Evolutionary conservation across 2,113 vertebrate species (phyloP), one percentile per base, ranked within the genome.

Genomic region (Grammomys surdaster): DNA sequence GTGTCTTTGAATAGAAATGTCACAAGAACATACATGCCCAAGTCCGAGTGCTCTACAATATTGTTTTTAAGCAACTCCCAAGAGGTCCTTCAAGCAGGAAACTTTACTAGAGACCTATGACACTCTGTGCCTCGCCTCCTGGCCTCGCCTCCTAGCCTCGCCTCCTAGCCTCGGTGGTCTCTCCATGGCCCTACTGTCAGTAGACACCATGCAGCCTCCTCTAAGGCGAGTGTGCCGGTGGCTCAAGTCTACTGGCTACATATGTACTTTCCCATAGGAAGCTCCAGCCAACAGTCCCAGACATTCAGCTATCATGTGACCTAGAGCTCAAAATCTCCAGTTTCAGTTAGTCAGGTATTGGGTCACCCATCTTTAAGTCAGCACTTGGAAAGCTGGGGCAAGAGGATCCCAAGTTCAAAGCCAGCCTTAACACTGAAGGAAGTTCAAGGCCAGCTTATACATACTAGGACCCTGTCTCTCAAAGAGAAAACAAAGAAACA

Each of bases 21-120:
- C 90, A 78, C 11, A 20, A 48, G 78, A 28, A 65, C 0, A 36
- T 3, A 65, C 0, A 36, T 3, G 7, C 0, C 22, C 43, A 1
- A 6, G 0, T 31, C 11, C 43, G 0, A 0, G 24, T 33, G 13
- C 36, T 51, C 48, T 75, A 19, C 56, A 36, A 51, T 6, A 17
- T 19, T 43, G 58, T 16, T 75, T 16, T 28, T 10, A 1, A 80
- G 48, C 48, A 51, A 13, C 22, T 26, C 56, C 5, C 22, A 26
- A 31, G n/a, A 1, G 5, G 48, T 28, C 58, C 65, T 24, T 65
- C 16, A 0, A 77, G 81, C 33, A 14, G 73, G 36, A 17, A 19
- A 13, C 13, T 31, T 69, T n/a, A 58, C 65, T 65, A 26, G 17
- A 67, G 75, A 48, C 13, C 43, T 13, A 1, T 51, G 58, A 65